Evolutionary conservation across 2,888 invertebrate genomes (phyloP), one percentile per base, ranked within the genome.

Genomic region (Dugesia japonica): DNA sequence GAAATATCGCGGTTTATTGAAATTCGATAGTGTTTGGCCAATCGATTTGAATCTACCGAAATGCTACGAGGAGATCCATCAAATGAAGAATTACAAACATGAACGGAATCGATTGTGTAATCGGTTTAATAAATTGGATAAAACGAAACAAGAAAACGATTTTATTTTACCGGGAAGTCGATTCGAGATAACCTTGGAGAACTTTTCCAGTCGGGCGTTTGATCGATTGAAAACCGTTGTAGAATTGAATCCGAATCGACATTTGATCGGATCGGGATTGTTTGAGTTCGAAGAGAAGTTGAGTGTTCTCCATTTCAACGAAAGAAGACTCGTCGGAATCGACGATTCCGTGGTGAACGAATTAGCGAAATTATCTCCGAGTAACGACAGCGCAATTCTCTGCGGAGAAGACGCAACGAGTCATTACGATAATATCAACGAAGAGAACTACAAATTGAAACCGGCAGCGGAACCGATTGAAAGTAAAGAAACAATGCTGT

Each of bases 401-500:
- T 17, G 9, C 38, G 38, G 38, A 38, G 38, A 38, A 38, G 38
- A 38, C 13, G 38, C 38, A 9, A 23, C 13, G 9, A 13, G 9
- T 26, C 23, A 20, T 71, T 9, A 15, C 26, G 71, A 71, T 15
- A 23, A 23, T 7, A 26, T 71, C 7, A n/a, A n/a, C n/a, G 26
- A 26, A 7, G 7, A 13, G 23, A 71, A 26, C n/a, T 20, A 9
- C 26, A 9, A 15, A 9, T 9, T 26, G 26, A 20, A 26, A 23
- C 23, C 71, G 20, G 73, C 20, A 20, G 76, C 72, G 4, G 76
- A 76, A 33, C 76, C 76, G 13, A 76, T 76, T 31, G 7, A 33
- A 27, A 75, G 75, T 27, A 76, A 76, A 33, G 76, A 76, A 76
- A 33, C 77, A 1, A 72, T 99, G 31, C 88, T 97, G 77, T 91